Evolutionary conservation across 2,797 vertebrate species (phyloP).

Genomic region (Megaceryle alcyon): DNA sequence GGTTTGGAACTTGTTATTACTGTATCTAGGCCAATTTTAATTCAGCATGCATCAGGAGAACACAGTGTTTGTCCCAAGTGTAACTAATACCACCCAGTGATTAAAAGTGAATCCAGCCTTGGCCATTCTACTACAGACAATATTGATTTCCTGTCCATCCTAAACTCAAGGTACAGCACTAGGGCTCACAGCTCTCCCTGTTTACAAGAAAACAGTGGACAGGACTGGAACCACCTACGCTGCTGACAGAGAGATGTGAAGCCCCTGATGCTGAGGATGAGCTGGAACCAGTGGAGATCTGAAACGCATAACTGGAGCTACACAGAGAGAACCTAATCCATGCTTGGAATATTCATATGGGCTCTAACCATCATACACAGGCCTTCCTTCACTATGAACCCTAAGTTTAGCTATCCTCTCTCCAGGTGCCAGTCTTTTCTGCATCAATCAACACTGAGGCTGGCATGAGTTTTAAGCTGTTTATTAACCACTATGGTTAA

Average conservation of each 20-base stretch:
- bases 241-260: not conserved
- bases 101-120: not conserved
- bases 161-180: not conserved
- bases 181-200: not conserved
- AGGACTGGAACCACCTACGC: not conserved
- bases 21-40: not conserved
- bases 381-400: not conserved
- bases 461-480: not conserved
- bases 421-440: not conserved
- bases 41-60: not conserved
- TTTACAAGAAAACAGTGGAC: not conserved
- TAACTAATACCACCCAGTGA: not conserved
- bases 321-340: not conserved
- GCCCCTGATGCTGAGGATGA: not conserved
- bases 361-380: not conserved
- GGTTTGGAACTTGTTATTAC: not conserved
- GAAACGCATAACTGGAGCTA: not conserved
- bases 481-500: not conserved
- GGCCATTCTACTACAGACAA: not conserved
- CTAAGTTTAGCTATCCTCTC: not conserved
- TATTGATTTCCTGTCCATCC: not conserved
- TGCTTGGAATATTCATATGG: not conserved
- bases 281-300: not conserved
- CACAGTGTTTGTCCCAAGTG: not conserved
- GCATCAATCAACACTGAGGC: not conserved